A percentile compares a stretch with the other conserved stretches of the same genome.
phyloP scores from a whole-genome alignment of 2,797 vertebrate genomes.

The Chaunax sp. region DNA sequence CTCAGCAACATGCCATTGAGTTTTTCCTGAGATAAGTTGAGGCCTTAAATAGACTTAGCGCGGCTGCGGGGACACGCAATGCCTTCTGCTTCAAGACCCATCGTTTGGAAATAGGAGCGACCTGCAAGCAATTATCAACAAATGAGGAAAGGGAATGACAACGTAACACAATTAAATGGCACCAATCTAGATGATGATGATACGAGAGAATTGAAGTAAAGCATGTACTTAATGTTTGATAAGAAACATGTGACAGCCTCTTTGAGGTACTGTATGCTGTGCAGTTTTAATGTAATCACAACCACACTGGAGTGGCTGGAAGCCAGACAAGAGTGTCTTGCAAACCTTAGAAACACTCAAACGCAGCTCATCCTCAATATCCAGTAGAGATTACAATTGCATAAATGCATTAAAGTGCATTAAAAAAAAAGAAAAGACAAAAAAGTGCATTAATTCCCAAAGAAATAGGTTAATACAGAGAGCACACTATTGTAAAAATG shows the following conservation, averaged over 20 bases:
- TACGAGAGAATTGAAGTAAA: slow-evolving; percentile 37
- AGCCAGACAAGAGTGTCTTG: slow-evolving; percentile 33
- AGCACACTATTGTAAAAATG: slow-evolving; percentile 33
- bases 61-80: slow-evolving; percentile 35
- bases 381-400: background rate
- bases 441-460: background rate
- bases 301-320: slow-evolving; percentile 31
- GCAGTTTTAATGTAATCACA: slow-evolving; percentile 48
- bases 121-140: background rate
- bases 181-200: slow-evolving; percentile 26
- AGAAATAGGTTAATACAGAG: slow-evolving; percentile 4
- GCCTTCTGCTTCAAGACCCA: slow-evolving; percentile 42
- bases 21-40: slow-evolving; percentile 67
- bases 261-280: slow-evolving; percentile 39
- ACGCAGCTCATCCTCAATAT: slow-evolving; percentile 1
- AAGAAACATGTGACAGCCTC: slow-evolving; percentile 64
- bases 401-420: background rate
- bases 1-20: slow-evolving; percentile 65
- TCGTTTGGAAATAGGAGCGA: slow-evolving; percentile 42
- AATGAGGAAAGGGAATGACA: slow-evolving; percentile 17
- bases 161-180: slow-evolving; percentile 30
- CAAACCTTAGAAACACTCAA: slow-evolving; percentile 5
- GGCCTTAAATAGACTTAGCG: slow-evolving; percentile 65
- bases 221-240: slow-evolving; percentile 42
- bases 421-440: too few relatives aligned